A percentile compares a stretch with the other conserved stretches of the same genome.
These are phyloP conservation scores for Dermatemys mawii DNA, from an alignment of 2,113 vertebrate species.

Conservation along the genomic window DNA sequence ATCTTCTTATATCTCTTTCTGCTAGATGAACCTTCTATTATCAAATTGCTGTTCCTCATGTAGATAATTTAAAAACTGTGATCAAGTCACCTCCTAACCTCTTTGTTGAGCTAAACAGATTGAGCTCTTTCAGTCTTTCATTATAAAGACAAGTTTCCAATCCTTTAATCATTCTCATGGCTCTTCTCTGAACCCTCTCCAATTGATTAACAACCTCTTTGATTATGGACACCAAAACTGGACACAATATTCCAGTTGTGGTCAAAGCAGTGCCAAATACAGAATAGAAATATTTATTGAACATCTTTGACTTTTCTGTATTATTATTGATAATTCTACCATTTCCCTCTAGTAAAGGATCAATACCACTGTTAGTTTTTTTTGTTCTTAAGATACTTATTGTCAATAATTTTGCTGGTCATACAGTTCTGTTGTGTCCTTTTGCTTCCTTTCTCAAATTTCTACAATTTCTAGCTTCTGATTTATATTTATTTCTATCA, in stretches of 20 bases:
- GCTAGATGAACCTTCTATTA: background rate
- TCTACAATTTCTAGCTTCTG: background rate
- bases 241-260: background rate
- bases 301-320: background rate
- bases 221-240: background rate
- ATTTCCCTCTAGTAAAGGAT: background rate
- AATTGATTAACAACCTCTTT: background rate
- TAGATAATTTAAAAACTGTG: background rate
- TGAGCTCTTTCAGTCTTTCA: background rate
- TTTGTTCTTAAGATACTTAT: background rate
- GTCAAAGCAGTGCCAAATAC: conserved; percentile 40
- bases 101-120: background rate
- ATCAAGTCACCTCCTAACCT: background rate
- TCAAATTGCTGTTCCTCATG: background rate
- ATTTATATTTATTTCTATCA: background rate
- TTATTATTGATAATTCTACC: conserved; percentile 60
- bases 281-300: conserved; percentile 15
- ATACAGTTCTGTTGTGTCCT: background rate
- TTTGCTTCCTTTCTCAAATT: background rate
- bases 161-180: background rate
- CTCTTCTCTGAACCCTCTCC: background rate
- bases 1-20: background rate
- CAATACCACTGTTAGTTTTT: background rate
- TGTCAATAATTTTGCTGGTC: background rate
- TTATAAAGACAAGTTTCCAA: background rate